phyloP scores from a whole-genome alignment of 2,888 invertebrate genomes.

The Stenurella melanura region DNA sequence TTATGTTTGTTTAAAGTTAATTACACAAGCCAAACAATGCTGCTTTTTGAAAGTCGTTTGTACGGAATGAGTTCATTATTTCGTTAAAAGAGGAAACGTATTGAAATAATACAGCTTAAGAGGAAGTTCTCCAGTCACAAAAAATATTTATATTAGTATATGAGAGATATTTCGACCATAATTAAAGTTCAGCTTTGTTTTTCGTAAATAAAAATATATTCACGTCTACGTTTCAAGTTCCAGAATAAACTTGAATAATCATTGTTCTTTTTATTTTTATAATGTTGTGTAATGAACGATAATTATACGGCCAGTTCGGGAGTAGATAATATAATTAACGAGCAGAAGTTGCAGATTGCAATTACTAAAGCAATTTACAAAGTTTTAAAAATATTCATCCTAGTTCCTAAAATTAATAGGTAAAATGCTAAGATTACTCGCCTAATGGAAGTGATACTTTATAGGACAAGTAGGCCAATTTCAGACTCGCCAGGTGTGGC shows the following conservation, averaged over 20 bases:
- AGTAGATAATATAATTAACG: too few relatives aligned
- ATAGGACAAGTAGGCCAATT: too few relatives aligned
- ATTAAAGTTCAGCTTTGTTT: constrained; percentile 6
- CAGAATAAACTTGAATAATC: background rate
- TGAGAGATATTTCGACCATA: background rate
- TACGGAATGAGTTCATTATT: constrained; percentile 7
- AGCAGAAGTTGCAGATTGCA: too few relatives aligned
- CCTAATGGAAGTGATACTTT: too few relatives aligned
- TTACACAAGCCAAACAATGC: constrained; percentile 5
- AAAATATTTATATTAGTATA: background rate
- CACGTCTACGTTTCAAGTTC: constrained; percentile 1
- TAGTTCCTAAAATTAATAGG: too few relatives aligned
- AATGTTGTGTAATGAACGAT: background rate
- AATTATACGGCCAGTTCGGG: too few relatives aligned
- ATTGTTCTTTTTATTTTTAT: background rate
- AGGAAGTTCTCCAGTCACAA: background rate
- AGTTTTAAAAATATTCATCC: too few relatives aligned
- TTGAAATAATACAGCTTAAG: constrained; percentile 1
- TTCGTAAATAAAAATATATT: background rate
- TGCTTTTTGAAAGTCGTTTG: background rate
- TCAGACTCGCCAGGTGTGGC: too few relatives aligned
- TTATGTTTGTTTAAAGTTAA: constrained; percentile 12
- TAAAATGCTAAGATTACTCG: too few relatives aligned
- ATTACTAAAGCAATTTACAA: too few relatives aligned
- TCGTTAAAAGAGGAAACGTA: background rate